These are phyloP conservation scores for Crenichthys baileyi DNA, from an alignment of 2,797 vertebrate species.

Conservation along the genomic window DNA sequence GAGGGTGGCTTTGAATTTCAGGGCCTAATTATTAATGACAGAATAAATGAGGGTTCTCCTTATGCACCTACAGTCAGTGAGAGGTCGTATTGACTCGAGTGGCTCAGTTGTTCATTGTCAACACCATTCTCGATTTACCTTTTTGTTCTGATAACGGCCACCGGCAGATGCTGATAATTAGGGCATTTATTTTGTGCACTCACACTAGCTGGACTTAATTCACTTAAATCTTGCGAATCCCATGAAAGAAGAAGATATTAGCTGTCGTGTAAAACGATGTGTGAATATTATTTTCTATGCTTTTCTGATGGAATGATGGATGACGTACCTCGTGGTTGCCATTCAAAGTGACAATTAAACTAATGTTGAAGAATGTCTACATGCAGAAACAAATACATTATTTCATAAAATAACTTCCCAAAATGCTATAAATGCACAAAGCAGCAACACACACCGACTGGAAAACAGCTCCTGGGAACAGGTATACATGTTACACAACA, in stretches of 20 bases:
- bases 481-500: constrained; percentile 59
- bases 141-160: not conserved
- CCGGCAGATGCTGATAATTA: constrained; percentile 12
- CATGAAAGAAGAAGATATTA: not conserved
- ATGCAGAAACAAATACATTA: constrained; percentile 21
- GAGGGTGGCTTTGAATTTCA: constrained; percentile 62
- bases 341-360: constrained; percentile 16
- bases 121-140: constrained; percentile 7
- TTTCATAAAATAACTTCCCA: not conserved
- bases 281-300: not conserved
- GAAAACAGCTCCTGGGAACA: constrained; percentile 30
- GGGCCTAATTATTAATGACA: constrained; percentile 49
- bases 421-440: not conserved
- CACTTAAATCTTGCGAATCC: not conserved
- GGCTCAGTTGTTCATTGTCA: constrained; percentile 21
- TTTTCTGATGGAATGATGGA: constrained; percentile 5
- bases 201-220: not conserved
- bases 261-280: not conserved
- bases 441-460: not conserved
- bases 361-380: not conserved
- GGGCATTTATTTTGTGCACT: not conserved
- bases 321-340: constrained; percentile 20
- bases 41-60: constrained; percentile 51
- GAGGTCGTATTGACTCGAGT: constrained; percentile 20
- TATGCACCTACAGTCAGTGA: constrained; percentile 27